Percentiles rank a stretch among this genome's conserved stretches.
phyloP scores from a whole-genome alignment of 2,113 vertebrate species.

The Psilopsiagon aymara region DNA sequence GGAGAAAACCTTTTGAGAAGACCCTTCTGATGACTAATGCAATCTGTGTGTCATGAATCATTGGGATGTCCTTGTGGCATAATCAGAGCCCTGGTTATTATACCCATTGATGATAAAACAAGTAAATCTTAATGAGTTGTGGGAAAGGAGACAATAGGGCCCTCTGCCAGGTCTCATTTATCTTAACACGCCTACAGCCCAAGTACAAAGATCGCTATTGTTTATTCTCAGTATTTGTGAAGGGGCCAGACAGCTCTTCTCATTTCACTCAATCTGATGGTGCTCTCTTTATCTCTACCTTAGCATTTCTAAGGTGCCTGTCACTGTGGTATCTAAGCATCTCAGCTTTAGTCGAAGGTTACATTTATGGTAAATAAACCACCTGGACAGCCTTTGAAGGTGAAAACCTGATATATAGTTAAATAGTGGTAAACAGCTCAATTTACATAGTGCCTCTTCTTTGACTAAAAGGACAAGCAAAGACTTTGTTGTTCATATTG shows the following conservation, averaged over 20 bases:
- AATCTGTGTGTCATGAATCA: constrained; percentile 53
- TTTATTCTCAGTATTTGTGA: constrained; percentile 54
- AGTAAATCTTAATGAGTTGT: constrained; percentile 72
- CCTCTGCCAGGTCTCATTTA: constrained; percentile 69
- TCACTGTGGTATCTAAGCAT: constrained; percentile 38
- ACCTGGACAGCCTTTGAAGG: constrained; percentile 58
- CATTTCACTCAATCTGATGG: constrained; percentile 37
- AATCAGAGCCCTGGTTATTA: constrained; percentile 65
- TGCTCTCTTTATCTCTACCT: constrained; percentile 44
- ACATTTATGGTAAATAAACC: constrained; percentile 56
- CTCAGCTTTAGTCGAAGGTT: constrained; percentile 53
- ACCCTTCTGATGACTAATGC: constrained; percentile 6
- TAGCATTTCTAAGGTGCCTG: constrained; percentile 56
- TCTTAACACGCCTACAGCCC: constrained; percentile 75
- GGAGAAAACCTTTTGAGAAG: not conserved
- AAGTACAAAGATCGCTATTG: constrained; percentile 72
- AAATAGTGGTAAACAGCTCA: constrained; percentile 24
- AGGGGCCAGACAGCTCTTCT: constrained; percentile 49
- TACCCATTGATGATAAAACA: constrained; percentile 66
- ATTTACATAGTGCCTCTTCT: constrained; percentile 35
- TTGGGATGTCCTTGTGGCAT: constrained; percentile 65
- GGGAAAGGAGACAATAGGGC: constrained; percentile 69
- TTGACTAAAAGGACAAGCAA: constrained; percentile 33
- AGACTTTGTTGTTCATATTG: constrained; percentile 42
- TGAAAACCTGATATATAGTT: constrained; percentile 54